phyloP scores from a whole-genome alignment of 2,888 invertebrate genomes.

The Apodemia mormo region DNA sequence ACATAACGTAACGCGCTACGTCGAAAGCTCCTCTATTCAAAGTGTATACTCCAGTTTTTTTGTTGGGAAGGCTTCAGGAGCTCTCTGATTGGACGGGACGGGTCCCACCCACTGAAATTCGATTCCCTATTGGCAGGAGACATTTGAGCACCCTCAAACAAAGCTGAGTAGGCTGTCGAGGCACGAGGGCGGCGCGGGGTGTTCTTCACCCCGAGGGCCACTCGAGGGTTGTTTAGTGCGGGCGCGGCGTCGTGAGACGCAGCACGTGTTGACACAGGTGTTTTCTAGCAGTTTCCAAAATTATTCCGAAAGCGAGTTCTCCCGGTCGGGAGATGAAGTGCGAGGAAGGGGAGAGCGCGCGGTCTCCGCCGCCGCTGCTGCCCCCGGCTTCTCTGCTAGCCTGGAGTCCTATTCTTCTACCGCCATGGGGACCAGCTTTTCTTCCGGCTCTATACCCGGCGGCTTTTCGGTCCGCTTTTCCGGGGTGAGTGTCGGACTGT shows the following conservation, averaged over 20 bases:
- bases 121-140: constrained; percentile 62
- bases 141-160: constrained; percentile 76
- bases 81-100: constrained; percentile 57
- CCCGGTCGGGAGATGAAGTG: constrained; percentile 80
- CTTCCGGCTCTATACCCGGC: constrained; percentile 88
- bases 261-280: constrained; percentile 73
- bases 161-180: constrained; percentile 79
- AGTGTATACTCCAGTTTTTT: constrained; percentile 79
- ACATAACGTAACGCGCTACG: constrained; percentile 79
- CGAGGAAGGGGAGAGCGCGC: constrained; percentile 71
- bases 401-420: constrained; percentile 88
- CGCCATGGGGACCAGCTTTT: constrained; percentile 88
- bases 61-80: constrained; percentile 66
- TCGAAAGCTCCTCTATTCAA: constrained; percentile 79
- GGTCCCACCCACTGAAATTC: constrained; percentile 66
- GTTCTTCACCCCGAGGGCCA: constrained; percentile 80
- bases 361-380: constrained; percentile 68
- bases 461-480: constrained; percentile 86
- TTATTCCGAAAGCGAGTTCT: constrained; percentile 78
- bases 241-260: constrained; percentile 74
- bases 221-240: constrained; percentile 81
- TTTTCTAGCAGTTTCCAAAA: constrained; percentile 58
- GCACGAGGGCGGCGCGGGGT: constrained; percentile 76
- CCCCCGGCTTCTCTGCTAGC: constrained; percentile 85
- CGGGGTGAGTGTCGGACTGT: constrained; percentile 82